Base-by-base conservation (phyloP, 2,113 vertebrate species). In the Lophotis ruficrista region DNA sequence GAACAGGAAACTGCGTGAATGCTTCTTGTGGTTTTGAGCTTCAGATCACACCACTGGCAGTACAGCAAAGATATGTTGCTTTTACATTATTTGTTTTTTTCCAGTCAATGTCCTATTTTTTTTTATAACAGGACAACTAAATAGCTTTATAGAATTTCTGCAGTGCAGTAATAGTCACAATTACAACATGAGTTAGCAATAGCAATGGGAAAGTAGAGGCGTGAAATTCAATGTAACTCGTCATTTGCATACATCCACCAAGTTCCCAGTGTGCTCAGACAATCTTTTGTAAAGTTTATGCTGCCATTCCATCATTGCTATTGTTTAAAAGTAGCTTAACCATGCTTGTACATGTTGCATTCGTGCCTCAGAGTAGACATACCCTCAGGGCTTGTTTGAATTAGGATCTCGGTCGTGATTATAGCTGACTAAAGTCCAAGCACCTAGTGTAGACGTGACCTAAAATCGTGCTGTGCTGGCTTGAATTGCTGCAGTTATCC, bases 311-410 rank as follows among this genome's bases (percentile, higher is more conserved):
- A 79, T 10, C 48, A 3, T 8, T 45, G 72, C 38, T 84, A 57
- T 10, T 76, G 77, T 21, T 56, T 47, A 48, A 45, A 12, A 80
- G 80, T 54, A 87, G 80, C 80, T 94, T 61, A 24, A 43, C 91
- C 89, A 57, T 64, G 93, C 81, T 87, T 16, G 14, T 18, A 37
- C 93, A 41, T 2, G 95, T 54, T 30, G 6, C 84, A 48, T 76
- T 66, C 38, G 1, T 45, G 75, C 84, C 69, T 76, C 65, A 41
- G 57, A 87, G 87, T 7, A 90, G 89, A 87, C 91, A 54, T 91
- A 21, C 51, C 95, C 91, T 73, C 48, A n/a, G 89, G 95, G 83
- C 78, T 91, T 93, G 94, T 93, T 94, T 96, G 92, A 71, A 17
- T 79, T 89, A 53, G 86, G 92, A 96, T 96, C 89, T 85, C 95